Evolutionary conservation across 2,113 vertebrate genomes (phyloP), one percentile per base, ranked within the genome.

Genomic region (Ochotona princeps): DNA sequence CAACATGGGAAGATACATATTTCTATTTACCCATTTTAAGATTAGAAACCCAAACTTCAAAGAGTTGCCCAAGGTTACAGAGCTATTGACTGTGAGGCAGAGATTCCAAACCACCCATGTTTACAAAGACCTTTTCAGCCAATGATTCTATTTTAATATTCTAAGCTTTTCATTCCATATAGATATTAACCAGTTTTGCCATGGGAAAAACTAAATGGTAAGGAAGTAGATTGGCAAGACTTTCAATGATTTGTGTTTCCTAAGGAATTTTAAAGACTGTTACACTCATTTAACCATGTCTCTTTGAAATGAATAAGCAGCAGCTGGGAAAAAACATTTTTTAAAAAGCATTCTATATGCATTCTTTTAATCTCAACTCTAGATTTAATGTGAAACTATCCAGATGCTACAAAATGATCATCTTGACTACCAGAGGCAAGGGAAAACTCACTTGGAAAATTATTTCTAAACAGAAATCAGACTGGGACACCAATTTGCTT

Each of bases 311-410:
- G 93, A 84, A 87, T 91, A 91, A 93, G 89, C 66, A 91, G 80
- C 94, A 96, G 78, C 86, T 95, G 91, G 75, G 83, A 79, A 95
- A 93, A 94, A 91, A 15, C 14, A 70, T 87, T 92, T 96, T 83
- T 84, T 92, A 89, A 32, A 51, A 92, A 94, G 51, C 44, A 84
- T 72, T 96, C 89, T 96, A 69, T 75, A 91, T 66, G 51, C 83
- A 89, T 38, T 57, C 13, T 57, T 57, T 57, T 57, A 78, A 8
- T 8, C 49, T 75, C 66, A 60, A 66, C 83, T 91, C 95, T 96
- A 96, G 96, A 96, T 97, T 94, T 92, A 94, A 89, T 89, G 54
- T 93, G 76, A 95, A 96, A 96, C 85, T 92, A 92, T 82, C 91
- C 95, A 97, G 92, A 95, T 96, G 96, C 60, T 87, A 87, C 26